Conservation (phyloP, 2,113 vertebrate species). For the Alethe diademata region DNA sequence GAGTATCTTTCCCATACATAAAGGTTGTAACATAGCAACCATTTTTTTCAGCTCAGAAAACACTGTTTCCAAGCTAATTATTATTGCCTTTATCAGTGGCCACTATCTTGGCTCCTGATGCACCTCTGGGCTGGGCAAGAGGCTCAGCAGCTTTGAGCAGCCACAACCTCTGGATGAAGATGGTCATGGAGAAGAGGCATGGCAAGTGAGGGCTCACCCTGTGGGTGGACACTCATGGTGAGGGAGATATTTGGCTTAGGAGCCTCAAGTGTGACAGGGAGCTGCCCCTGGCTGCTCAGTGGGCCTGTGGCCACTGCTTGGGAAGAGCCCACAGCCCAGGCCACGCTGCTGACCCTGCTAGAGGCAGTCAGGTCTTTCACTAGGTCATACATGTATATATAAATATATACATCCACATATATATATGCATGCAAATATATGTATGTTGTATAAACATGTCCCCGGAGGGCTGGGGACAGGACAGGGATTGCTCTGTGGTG, state of each 20-base stretch:
- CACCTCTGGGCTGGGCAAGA: not conserved
- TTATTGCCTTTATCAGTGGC: not conserved
- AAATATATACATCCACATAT: not conserved
- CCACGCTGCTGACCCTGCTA: not conserved
- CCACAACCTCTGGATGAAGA: rapidly evolving
- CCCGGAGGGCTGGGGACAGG: rapidly evolving
- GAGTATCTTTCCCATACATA: not conserved
- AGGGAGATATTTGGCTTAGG: not conserved
- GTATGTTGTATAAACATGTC: not conserved
- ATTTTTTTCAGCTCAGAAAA: not conserved
- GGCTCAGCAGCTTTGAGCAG: not conserved
- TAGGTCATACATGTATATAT: rapidly evolving
- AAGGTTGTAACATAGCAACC: not conserved
- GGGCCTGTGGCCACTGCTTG: rapidly evolving
- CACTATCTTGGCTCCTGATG: rapidly evolving
- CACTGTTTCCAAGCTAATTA: not conserved
- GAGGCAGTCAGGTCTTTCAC: not conserved
- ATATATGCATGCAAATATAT: no score
- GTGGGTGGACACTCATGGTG: rapidly evolving
- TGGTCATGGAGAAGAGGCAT: not conserved
- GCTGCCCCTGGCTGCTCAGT: not conserved
- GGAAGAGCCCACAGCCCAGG: not conserved
- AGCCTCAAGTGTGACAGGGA: not conserved
- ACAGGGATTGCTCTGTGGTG: rapidly evolving
- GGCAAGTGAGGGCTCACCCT: not conserved